phyloP scores from a whole-genome alignment of 2,888 invertebrate genomes.

The Pseudanteris insignis region DNA sequence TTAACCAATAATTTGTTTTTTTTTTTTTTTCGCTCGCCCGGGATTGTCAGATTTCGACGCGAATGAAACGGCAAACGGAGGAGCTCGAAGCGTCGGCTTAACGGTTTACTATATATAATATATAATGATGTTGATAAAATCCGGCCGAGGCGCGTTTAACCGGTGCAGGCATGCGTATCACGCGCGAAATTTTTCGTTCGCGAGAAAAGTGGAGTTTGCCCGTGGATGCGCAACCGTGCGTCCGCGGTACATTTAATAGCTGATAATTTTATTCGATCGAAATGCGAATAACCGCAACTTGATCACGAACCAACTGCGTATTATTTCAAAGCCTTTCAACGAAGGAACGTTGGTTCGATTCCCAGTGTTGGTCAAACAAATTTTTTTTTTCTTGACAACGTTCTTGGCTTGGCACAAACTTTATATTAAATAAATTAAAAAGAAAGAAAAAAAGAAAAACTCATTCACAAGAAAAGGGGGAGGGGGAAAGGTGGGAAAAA shows the following conservation, averaged over 20 bases:
- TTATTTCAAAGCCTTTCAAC: too few relatives aligned
- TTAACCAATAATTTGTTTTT: conserved; percentile 18
- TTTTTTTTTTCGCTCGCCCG: background rate
- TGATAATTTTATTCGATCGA: conserved; percentile 9
- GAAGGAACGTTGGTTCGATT: too few relatives aligned
- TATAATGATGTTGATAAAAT: conserved; percentile 41
- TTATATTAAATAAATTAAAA: background rate
- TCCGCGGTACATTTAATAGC: conserved; percentile 19
- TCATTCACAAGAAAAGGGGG: too few relatives aligned
- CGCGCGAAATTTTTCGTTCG: conserved; percentile 44
- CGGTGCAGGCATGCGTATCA: conserved; percentile 47
- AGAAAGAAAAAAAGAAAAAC: too few relatives aligned
- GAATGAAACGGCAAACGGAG: conserved; percentile 12
- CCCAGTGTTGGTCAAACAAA: too few relatives aligned
- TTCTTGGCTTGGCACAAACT: background rate
- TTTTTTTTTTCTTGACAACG: too few relatives aligned
- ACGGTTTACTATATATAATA: conserved; percentile 32
- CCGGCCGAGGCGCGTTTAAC: conserved; percentile 39
- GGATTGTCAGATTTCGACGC: conserved; percentile 19
- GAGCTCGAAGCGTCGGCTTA: conserved; percentile 17
- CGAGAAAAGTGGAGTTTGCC: conserved; percentile 34
- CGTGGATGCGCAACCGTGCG: conserved; percentile 22
- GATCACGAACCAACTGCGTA: too few relatives aligned
- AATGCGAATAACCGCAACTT: too few relatives aligned
- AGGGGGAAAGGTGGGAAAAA: too few relatives aligned